A percentile compares a stretch with the other conserved stretches of the same genome.
These are phyloP conservation scores for Mesembrinibis cayennensis DNA, from an alignment of 2,113 vertebrate genomes.

Conservation along the genomic window DNA sequence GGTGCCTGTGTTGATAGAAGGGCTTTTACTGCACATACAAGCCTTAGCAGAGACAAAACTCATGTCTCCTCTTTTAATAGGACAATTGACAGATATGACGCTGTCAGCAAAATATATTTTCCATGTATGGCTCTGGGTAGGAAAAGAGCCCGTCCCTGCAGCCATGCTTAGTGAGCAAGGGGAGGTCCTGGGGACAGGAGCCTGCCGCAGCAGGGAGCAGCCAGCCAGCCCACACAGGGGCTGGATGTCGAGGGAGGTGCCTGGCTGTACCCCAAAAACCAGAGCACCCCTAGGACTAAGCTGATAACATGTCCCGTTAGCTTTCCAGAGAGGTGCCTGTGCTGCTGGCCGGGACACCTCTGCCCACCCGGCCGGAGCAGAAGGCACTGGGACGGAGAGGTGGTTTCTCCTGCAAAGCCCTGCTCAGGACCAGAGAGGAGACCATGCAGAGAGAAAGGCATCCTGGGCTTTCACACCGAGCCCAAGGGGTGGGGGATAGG, in stretches of 20 bases:
- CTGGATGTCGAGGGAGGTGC: background rate
- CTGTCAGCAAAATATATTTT: slow-evolving; percentile 19
- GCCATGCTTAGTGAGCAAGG: background rate
- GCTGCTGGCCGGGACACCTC: fast-evolving
- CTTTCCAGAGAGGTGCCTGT: background rate
- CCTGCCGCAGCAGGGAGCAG: background rate
- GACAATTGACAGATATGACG: background rate
- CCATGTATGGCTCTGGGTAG: background rate
- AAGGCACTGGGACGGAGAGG: background rate
- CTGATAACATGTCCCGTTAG: background rate
- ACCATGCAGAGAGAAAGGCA: background rate
- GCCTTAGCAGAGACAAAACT: slow-evolving; percentile 28
- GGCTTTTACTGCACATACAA: slow-evolving; percentile 29
- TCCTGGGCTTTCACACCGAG: background rate
- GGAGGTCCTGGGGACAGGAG: background rate
- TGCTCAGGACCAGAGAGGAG: background rate
- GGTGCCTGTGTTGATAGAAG: slow-evolving; percentile 38
- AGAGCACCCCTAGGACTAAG: background rate
- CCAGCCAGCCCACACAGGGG: background rate
- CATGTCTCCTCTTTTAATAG: background rate
- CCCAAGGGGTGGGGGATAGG: background rate
- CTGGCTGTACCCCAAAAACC: background rate
- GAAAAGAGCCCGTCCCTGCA: background rate
- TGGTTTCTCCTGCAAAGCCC: background rate
- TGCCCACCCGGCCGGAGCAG: background rate